Evolutionary conservation across 2,113 vertebrate genomes (phyloP).

Genomic region (Caretta caretta): DNA sequence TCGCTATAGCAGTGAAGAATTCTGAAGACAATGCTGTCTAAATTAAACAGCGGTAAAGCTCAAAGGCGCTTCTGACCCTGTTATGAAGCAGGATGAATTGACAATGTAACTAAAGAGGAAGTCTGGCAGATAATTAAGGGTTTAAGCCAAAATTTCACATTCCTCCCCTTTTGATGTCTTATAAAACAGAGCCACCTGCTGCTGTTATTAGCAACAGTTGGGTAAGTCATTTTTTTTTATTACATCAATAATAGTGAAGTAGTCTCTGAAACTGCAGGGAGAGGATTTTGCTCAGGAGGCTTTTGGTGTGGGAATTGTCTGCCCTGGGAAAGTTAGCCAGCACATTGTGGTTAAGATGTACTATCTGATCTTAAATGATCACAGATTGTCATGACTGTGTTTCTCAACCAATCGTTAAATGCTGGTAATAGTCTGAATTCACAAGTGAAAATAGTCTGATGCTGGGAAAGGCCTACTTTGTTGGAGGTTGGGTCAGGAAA

Average conservation of each 20-base stretch:
- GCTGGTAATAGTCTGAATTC: background rate
- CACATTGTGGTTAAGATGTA: background rate
- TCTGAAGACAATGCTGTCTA: accelerated
- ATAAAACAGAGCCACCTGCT: slow-evolving; percentile 7
- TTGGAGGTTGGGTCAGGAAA: background rate
- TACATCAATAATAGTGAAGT: background rate
- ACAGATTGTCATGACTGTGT: background rate
- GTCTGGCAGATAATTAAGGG: background rate
- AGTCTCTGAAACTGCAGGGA: background rate
- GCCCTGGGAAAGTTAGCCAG: background rate
- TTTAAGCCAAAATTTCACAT: slow-evolving; percentile 8
- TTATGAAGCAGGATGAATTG: accelerated
- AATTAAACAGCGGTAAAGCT: background rate
- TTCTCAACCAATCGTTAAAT: background rate
- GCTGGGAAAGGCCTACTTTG: background rate
- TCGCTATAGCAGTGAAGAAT: accelerated
- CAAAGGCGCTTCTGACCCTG: background rate
- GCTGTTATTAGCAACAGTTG: background rate
- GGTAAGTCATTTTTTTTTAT: background rate
- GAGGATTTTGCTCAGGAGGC: background rate
- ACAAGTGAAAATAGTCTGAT: background rate
- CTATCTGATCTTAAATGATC: background rate
- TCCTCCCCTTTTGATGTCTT: background rate
- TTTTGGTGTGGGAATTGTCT: background rate
- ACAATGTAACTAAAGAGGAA: background rate